Evolutionary conservation across 1,140 invertebrate species (phyloP).

Genomic region (Nylanderia fulva): DNA sequence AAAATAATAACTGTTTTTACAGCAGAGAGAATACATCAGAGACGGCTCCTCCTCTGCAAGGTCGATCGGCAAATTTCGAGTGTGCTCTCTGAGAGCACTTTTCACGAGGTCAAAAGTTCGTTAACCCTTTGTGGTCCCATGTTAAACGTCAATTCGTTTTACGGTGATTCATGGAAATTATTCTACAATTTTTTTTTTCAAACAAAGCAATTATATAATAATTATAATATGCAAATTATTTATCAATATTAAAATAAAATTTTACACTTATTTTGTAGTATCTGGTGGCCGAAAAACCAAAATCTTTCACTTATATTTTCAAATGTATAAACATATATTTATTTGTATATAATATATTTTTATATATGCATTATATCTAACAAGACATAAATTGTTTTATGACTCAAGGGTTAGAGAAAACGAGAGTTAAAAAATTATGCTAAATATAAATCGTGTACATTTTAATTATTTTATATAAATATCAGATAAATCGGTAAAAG

Average conservation of each 20-base stretch:
- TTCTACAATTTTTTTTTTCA: constrained; percentile 13
- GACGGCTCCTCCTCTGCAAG: constrained; percentile 65
- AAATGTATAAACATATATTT: background rate
- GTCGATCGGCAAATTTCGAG: constrained; percentile 46
- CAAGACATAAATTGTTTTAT: too few relatives aligned
- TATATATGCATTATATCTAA: background rate
- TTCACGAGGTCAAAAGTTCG: constrained; percentile 22
- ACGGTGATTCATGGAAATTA: background rate
- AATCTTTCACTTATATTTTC: background rate
- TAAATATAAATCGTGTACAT: background rate
- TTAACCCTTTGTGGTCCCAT: constrained; percentile 24
- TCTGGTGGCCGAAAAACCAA: too few relatives aligned
- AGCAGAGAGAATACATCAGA: constrained; percentile 77
- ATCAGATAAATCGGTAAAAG: background rate
- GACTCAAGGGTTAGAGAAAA: background rate
- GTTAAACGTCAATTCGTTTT: background rate
- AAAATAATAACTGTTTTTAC: constrained; percentile 84
- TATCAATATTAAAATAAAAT: background rate
- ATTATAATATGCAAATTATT: constrained; percentile 15
- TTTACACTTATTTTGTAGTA: too few relatives aligned
- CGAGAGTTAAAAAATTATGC: background rate
- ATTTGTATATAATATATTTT: background rate
- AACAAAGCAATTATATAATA: background rate
- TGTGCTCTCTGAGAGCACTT: constrained; percentile 23
- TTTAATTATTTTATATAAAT: constrained; percentile 9